Evolutionary conservation across 2,888 invertebrate species (phyloP), one percentile per base, ranked within the genome.

Genomic region (Zeuzera pyrina): DNA sequence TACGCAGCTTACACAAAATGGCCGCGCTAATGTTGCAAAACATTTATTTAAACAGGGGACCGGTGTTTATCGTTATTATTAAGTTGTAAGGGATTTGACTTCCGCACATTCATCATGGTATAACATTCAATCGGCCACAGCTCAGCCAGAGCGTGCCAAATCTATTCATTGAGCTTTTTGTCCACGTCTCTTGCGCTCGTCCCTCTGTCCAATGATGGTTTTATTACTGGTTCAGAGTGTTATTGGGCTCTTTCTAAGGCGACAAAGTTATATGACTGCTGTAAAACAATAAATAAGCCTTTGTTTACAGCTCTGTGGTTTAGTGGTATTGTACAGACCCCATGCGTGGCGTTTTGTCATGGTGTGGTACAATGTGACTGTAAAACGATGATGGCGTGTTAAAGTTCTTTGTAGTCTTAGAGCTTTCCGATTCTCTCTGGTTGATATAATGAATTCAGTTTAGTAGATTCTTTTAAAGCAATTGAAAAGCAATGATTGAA

Each of bases 281-380:
- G 72, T 81, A 77, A 81, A 81, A 81, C 72, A 77, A 79, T 81
- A 77, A 79, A 79, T 73, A 67, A 65, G 53, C 39, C 45, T 72
- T 77, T 76, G 77, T 78, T 76, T 74, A 71, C 65, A 57, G 55
- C 65, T 61, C 68, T 45, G 71, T 67, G 63, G 64, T 61, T 56
- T 56, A 42, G 41, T 33, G 47, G 52, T 59, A 59, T 54, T n/a
- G n/a, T n/a, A 35, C 28, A 52, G 73, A 65, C 74, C 73, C 73
- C 76, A 70, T 71, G 57, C 63, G 66, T 65, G 49, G 59, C 36
- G 47, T 36, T 68, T 67, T 36, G 73, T 57, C 61, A 63, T 55
- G 68, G 53, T 43, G 46, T 32, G 42, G 35, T 42, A 54, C 55
- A 54, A 58, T 51, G 39, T 36, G 46, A 29, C 26, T 52, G 59